Evolutionary conservation across 1,140 invertebrate genomes (phyloP), one percentile per base, ranked within the genome.

Genomic region (Drosophila ogumai): DNA sequence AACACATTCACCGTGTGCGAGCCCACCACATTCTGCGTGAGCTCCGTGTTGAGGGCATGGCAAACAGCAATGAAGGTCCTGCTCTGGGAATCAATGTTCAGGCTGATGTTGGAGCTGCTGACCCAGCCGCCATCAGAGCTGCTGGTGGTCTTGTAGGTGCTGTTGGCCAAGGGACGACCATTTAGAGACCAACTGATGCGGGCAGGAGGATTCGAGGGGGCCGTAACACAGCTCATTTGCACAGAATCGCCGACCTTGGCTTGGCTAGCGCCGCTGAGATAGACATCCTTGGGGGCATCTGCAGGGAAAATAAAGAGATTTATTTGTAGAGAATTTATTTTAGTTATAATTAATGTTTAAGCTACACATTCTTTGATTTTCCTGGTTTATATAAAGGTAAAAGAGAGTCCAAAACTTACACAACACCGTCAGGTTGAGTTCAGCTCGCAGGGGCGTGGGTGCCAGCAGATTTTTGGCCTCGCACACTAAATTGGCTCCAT

Each of bases 401-500:
- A 31, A 38, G 19, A 13, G 31, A 15, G 19, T 2, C 2, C 1
- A 9, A 8, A 44, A 97, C 97, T 98, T 94, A 99, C 98, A 99
- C 31, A 98, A 94, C 1, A 99, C 98, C 49, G 96, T 97, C 28
- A 99, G 94, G 75, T 96, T 96, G 46, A 99, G 96, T 92, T 97
- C 95, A 0, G 96, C 95, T 41, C 96, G 96, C 76, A 97, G 94
- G 0, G 98, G 96, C 46, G 95, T 94, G 55, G 95, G 94, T 67
- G 96, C 98, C 94, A 98, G 96, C 41, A 97, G 94, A 92, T 99
- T 99, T 75, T 95, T 96, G 0, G 98, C 98, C 91, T 98, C 97
- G 92, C 99, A 99, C 50, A 96, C 96, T 92, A 98, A 98, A 75
- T 96, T 94, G 2, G 98, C 98, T 81, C 98, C 96, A 93, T 99